Evolutionary conservation across 2,888 invertebrate species (phyloP).

Genomic region (Rotaria socialis): DNA sequence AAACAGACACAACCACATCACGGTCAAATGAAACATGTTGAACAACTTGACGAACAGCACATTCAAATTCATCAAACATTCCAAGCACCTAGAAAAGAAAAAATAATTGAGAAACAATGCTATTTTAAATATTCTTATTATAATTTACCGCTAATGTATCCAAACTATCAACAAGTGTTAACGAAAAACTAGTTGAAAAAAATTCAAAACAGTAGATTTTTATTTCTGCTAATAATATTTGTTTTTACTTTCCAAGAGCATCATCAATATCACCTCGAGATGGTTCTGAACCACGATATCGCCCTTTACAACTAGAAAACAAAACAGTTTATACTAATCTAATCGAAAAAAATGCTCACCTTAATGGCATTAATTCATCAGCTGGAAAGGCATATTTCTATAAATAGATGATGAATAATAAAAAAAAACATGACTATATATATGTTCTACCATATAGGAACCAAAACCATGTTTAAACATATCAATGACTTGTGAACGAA

Average conservation of each 20-base stretch:
- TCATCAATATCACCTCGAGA: constrained; percentile 93
- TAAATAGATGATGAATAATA: constrained; percentile 47
- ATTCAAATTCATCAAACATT: constrained; percentile 87
- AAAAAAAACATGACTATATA: background rate
- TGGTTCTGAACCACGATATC: constrained; percentile 81
- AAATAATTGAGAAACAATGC: constrained; percentile 54
- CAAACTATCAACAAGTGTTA: constrained; percentile 87
- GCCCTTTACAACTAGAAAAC: constrained; percentile 71
- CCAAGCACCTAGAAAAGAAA: constrained; percentile 67
- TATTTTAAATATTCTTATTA: background rate
- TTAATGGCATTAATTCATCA: constrained; percentile 90
- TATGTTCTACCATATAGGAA: background rate
- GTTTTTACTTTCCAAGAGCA: constrained; percentile 74
- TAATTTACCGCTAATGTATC: constrained; percentile 75
- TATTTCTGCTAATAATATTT: background rate
- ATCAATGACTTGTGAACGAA: constrained; percentile 17
- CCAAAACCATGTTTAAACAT: constrained; percentile 32
- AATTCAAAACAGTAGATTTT: background rate
- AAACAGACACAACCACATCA: constrained; percentile 90
- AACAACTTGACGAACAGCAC: constrained; percentile 78
- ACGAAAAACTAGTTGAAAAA: constrained; percentile 67
- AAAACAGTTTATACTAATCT: background rate
- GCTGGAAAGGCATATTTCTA: constrained; percentile 88
- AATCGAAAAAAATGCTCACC: background rate
- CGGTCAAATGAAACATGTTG: constrained; percentile 82